Percentiles rank a stretch among this genome's conserved stretches.
These are phyloP conservation scores for Oncorhynchus tshawytscha DNA, from an alignment of 2,113 vertebrate genomes.

Conservation along the genomic window DNA sequence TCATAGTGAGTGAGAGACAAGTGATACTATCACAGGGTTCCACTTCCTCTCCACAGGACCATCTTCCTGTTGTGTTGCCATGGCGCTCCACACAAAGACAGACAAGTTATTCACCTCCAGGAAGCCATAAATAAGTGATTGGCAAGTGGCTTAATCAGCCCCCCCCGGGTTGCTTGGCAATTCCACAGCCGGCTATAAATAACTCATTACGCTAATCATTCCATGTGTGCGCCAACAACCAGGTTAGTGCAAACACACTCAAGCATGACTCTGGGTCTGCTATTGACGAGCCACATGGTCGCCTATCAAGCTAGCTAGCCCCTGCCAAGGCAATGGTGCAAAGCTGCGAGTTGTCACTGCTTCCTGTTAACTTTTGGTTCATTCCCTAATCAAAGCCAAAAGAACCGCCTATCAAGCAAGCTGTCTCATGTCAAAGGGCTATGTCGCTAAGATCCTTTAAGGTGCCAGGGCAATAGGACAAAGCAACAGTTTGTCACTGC, in stretches of 20 bases:
- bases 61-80: conserved; percentile 78
- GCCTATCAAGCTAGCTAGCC: background rate
- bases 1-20: background rate
- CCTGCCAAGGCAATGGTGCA: background rate
- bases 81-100: conserved; percentile 67
- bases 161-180: conserved; percentile 63
- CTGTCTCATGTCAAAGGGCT: no score
- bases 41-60: conserved; percentile 64
- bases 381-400: background rate
- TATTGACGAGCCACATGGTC: conserved; percentile 36
- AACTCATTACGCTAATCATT: conserved; percentile 73
- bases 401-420: no score
- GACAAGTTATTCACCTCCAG: conserved; percentile 70
- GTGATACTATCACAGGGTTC: conserved; percentile 51
- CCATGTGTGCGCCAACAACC: conserved; percentile 54
- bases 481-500: background rate
- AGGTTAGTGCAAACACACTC: conserved; percentile 58
- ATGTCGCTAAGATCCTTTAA: no score
- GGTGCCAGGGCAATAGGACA: no score
- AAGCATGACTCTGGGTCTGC: conserved; percentile 53
- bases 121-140: conserved; percentile 77
- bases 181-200: conserved; percentile 72
- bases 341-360: background rate
- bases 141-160: conserved; percentile 73
- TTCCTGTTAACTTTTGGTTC: background rate